Base-by-base conservation (phyloP, 2,113 vertebrate genomes). In the Ellobius talpinus region DNA sequence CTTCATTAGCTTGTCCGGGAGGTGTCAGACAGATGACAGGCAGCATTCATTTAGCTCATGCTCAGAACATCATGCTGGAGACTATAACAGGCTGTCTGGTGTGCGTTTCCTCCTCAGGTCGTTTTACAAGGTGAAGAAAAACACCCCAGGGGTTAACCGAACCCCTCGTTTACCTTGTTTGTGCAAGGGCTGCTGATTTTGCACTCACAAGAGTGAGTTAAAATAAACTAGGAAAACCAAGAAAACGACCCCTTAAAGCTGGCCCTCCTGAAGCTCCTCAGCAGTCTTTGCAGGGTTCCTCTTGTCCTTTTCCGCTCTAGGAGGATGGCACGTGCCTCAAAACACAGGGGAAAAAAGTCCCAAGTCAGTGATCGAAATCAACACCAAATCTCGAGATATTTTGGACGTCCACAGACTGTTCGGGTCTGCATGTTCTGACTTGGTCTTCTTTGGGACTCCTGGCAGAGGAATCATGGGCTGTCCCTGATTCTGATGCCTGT, bases 331-430 rank as follows among this genome's bases (percentile, higher is more conserved):
- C 55, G 7, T 7, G 6, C 7, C n/a, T 61, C 36, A 39, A 61
- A 55, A n/a, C 12, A 2, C 26, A 47, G 19, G 31, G 2, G 45
- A 16, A 19, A 29, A 0, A 52, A 23, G 0, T 42, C 0, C 2
- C 0, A 0, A 1, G 13, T 0, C 0, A 0, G 5, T 0, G 0
- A 52, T 52, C 3, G 2, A 3, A 13, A 16, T 3, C 19, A 8
- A 4, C 0, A 0, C 1, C 16, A 74, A 84, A 10, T 16, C 29
- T 63, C 92, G 89, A 90, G 92, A 86, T 26, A 65, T 0, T n/a
- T 7, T 3, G 33, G 33, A 19, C 0, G 21, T 6, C 2, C 52
- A n/a, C 50, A 39, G 4, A 5, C 11, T 13, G 39, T 8, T 1
- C 7, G 0, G 2, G n/a, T 5, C 9, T 0, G 0, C 10, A 3